Evolutionary conservation across 2,797 vertebrate genomes (phyloP).

Genomic region (Megaceryle alcyon): DNA sequence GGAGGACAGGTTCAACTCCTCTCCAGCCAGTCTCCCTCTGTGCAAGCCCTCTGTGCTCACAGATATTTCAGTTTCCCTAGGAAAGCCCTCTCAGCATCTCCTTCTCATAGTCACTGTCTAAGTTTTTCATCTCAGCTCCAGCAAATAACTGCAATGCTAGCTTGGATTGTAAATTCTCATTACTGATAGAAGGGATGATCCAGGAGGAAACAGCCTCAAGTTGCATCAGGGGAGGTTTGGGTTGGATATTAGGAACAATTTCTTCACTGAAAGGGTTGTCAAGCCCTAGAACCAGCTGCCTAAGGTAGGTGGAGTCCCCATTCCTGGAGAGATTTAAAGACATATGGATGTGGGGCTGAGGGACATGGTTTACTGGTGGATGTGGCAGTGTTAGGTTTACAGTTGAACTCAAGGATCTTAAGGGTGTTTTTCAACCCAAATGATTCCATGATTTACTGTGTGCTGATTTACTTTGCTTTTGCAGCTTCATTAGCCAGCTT

Average conservation of each 20-base stretch:
- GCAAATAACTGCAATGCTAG: not conserved
- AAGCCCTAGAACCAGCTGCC: not conserved
- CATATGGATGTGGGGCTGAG: accelerated
- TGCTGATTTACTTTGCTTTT: not conserved
- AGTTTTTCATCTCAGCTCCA: not conserved
- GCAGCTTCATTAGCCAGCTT: not conserved
- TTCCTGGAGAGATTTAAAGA: not conserved
- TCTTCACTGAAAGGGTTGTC: not conserved
- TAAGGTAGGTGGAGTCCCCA: not conserved
- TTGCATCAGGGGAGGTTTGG: not conserved
- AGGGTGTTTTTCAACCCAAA: not conserved
- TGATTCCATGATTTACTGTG: not conserved
- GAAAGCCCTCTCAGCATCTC: not conserved
- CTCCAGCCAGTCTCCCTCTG: not conserved
- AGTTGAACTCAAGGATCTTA: not conserved
- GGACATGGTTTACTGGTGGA: no score
- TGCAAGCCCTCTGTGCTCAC: not conserved
- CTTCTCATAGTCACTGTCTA: not conserved
- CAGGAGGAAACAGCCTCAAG: not conserved
- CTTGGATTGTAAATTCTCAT: not conserved
- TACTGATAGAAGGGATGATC: not conserved
- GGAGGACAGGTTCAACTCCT: not conserved
- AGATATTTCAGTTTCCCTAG: not conserved
- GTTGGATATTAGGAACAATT: not conserved
- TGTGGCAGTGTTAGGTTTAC: not conserved